A percentile compares a stretch with the other conserved stretches of the same genome.
These are phyloP conservation scores for Champsocephalus gunnari DNA, from an alignment of 2,797 vertebrate species.

Conservation along the genomic window DNA sequence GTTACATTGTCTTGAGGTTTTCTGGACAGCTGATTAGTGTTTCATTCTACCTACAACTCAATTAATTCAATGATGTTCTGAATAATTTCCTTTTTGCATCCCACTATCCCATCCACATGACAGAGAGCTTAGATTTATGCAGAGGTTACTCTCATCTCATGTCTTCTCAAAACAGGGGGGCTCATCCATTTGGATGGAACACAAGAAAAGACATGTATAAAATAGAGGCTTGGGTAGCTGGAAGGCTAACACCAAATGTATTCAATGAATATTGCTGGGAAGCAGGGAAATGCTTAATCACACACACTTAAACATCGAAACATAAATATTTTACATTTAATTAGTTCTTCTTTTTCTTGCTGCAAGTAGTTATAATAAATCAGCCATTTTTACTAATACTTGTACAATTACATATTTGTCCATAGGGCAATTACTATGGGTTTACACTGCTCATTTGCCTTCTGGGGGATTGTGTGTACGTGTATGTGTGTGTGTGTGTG, in stretches of 20 bases:
- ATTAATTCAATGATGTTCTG: conserved; percentile 36
- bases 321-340: conserved; percentile 3
- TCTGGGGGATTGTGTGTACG: background rate
- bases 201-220: background rate
- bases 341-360: background rate
- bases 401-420: conserved; percentile 1
- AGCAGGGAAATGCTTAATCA: background rate
- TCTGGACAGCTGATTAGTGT: conserved; percentile 39
- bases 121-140: conserved; percentile 14
- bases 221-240: conserved; percentile 2
- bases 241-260: background rate
- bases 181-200: conserved; percentile 39
- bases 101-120: background rate
- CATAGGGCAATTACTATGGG: background rate
- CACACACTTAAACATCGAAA: background rate
- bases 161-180: background rate
- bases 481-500: no score
- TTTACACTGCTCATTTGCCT: conserved; percentile 6
- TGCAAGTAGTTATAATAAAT: background rate
- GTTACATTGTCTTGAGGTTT: conserved; percentile 26
- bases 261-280: background rate
- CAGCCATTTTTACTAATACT: background rate
- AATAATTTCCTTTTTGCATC: conserved; percentile 25
- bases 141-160: conserved; percentile 18
- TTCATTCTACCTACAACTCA: conserved; percentile 32